Base-by-base conservation (phyloP, 2,113 vertebrate genomes). In the Cathartes aura region DNA sequence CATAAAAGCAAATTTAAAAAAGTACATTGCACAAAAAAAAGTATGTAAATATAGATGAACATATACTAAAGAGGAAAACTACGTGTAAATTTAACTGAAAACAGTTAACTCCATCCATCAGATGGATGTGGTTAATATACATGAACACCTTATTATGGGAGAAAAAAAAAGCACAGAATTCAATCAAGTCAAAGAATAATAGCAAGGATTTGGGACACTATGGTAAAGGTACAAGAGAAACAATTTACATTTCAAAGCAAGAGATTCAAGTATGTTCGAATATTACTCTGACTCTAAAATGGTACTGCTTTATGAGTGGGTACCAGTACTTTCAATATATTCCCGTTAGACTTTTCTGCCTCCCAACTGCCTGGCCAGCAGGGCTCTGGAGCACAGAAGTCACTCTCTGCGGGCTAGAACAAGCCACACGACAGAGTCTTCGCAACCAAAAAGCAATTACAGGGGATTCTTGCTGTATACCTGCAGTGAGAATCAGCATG, bases 391-490 rank as follows among this genome's bases (percentile, higher is more conserved):
- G 40, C 38, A 70, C 42, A 78, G 18, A 89, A 94, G 19, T 55
- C 30, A 10, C 43, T 59, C 74, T 75, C 82, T 59, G 67, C 0
- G 0, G 9, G 73, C 60, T 56, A 85, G n/a, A 91, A 81, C 32
- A 93, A 93, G 76, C 68, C 84, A 71, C 68, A 32, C 56, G 63
- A 82, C 68, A 70, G 45, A 92, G 50, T n/a, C 88, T 86, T 74
- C 71, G 79, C 50, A 92, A 87, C 38, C 42, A 91, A 91, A 92
- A 82, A 71, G 72, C 83, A 94, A 71, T 92, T 91, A 84, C 27
- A 74, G 29, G 23, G 47, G n/a, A 92, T 74, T 93, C 59, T 79
- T 63, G 38, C 68, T 56, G 53, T 55, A 32, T 43, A 92, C 76
- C 86, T 93, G 72, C 91, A 89, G 64, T 60, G 53, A 91, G 64